These are phyloP conservation scores for Dicrurus megarhynchus DNA, from an alignment of 2,113 vertebrate species.

Conservation along the genomic window DNA sequence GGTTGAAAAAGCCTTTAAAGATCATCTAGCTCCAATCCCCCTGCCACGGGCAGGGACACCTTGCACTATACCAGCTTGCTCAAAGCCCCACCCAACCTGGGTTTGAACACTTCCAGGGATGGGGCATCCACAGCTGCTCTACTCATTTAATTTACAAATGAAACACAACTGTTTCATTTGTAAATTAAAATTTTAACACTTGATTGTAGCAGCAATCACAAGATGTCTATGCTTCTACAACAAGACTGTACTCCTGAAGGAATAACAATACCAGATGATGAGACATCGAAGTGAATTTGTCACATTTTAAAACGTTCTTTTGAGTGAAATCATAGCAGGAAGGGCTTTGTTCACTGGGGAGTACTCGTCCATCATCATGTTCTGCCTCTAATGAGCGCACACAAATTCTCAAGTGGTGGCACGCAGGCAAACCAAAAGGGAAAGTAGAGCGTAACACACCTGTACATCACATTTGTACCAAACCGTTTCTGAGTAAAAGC, in stretches of 20 bases:
- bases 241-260: background rate
- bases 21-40: background rate
- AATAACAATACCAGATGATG: rapidly evolving
- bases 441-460: background rate
- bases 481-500: background rate
- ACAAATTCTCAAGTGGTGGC: background rate
- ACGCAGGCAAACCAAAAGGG: background rate
- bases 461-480: background rate
- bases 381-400: background rate
- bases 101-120: background rate
- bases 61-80: background rate
- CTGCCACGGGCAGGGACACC: background rate
- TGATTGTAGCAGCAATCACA: background rate
- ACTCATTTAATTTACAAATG: too few relatives aligned
- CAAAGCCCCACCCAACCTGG: background rate
- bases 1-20: background rate
- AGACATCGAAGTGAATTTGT: background rate
- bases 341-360: background rate
- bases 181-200: background rate
- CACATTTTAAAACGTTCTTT: background rate
- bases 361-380: background rate
- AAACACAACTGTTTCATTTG: background rate
- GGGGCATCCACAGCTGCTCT: background rate
- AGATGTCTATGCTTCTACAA: background rate
- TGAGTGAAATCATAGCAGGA: background rate